Conservation (phyloP, 1,140 invertebrate genomes). For the Bombus waltoni region DNA sequence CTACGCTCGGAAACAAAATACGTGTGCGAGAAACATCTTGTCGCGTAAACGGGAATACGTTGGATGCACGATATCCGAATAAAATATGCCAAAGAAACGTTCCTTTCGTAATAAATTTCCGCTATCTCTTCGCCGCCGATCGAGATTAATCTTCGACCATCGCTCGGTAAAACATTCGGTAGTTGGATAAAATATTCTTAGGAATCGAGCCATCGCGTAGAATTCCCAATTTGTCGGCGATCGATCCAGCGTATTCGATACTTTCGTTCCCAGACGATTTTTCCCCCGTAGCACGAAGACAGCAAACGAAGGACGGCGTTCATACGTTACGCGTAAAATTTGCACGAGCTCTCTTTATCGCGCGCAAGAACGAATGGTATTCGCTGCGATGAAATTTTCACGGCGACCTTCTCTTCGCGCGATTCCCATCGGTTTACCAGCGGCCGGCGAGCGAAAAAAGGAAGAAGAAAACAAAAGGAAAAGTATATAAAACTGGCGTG, state of each 20-base stretch:
- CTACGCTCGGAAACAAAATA: no score
- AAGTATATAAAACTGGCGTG: background rate
- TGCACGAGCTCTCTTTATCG: constrained; percentile 14
- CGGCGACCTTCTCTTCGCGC: background rate
- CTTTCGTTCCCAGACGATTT: background rate
- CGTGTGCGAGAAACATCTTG: no score
- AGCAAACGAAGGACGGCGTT: background rate
- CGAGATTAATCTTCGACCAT: no score
- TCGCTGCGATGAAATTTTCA: constrained; percentile 35
- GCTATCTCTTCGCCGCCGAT: no score
- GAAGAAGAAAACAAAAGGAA: background rate
- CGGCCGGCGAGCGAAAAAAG: background rate
- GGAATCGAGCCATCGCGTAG: background rate
- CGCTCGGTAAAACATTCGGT: no score
- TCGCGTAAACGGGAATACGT: no score
- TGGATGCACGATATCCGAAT: no score
- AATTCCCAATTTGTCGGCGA: accelerated
- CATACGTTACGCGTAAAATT: constrained; percentile 21
- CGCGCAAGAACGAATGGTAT: constrained; percentile 21
- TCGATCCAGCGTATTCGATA: background rate
- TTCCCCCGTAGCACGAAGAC: background rate
- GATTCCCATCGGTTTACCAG: background rate
- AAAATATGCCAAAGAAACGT: no score
- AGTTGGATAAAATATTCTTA: no score
- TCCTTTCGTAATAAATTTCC: no score